Percentiles rank a stretch among this genome's conserved stretches.
phyloP scores from a whole-genome alignment of 1,140 invertebrate genomes.

The Scaptomyza montana region DNA sequence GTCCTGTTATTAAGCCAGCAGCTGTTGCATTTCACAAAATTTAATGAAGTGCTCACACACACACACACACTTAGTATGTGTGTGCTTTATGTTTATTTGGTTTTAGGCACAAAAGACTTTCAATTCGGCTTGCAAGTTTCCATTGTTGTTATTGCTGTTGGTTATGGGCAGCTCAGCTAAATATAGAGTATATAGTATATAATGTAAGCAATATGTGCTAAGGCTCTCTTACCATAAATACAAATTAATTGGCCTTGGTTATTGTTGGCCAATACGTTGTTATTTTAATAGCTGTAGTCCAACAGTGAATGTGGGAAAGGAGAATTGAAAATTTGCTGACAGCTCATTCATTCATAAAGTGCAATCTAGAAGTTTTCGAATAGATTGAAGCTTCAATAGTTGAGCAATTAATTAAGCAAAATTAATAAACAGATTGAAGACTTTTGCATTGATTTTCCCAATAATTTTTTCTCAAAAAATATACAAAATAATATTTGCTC shows the following conservation, averaged over 20 bases:
- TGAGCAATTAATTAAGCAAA: too few relatives aligned
- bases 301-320: neutral
- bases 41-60: conserved; percentile 42
- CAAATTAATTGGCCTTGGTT: conserved; percentile 50
- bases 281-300: neutral
- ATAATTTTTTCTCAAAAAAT: too few relatives aligned
- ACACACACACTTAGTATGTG: conserved; percentile 19
- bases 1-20: conserved; percentile 58
- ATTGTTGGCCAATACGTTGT: conserved; percentile 19
- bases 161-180: conserved; percentile 5
- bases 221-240: conserved; percentile 37
- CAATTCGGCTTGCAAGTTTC: conserved; percentile 29
- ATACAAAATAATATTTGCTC: neutral
- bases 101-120: conserved; percentile 43
- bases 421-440: too few relatives aligned
- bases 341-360: neutral
- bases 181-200: conserved; percentile 3
- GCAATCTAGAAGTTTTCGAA: too few relatives aligned
- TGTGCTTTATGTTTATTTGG: conserved; percentile 50
- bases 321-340: neutral
- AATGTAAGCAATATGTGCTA: conserved; percentile 36
- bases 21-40: conserved; percentile 72
- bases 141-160: conserved; percentile 23
- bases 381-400: too few relatives aligned
- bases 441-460: too few relatives aligned